Base-by-base conservation (phyloP, 2,797 vertebrate species). In the Scleropages formosus region DNA sequence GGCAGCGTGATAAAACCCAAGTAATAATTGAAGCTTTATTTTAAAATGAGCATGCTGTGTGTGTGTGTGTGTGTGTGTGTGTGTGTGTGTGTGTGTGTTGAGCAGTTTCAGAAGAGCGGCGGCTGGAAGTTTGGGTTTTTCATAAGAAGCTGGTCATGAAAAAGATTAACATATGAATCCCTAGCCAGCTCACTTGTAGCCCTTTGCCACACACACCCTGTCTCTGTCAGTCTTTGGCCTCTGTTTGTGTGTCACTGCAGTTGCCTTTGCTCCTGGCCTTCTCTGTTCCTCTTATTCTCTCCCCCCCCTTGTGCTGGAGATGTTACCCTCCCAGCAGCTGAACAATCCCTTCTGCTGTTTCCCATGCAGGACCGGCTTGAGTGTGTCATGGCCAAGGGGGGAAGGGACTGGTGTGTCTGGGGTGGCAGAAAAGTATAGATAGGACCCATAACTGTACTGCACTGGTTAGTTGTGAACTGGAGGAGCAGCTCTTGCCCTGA, bases 21-120 rank as follows among this genome's bases (percentile, higher is more conserved):
- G 26, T 53, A 70, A 70, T 70, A 70, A 70, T 53, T 49, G 26
- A 56, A 68, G 20, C 51, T 70, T 70, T 70, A 70, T 56, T 56
- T 70, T 70, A 22, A 18, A 70, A 68, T 70, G 68, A 56, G 26
- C 47, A 31, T 22, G 47, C n/a, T 56, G 27, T 31, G 75, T 78
- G 79, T 80, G 74, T 87, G 68, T 77, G 73, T 77, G 70, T 73
- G 62, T 76, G 66, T 61, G 15, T 61, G 66, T n/a, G 11, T n/a
- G 26, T 61, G 22, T n/a, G 16, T 49, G 49, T 66, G 53, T 67
- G 51, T 16, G 15, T 22, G 63, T 60, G 77, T 78, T 31, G 79
- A 70, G 31, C 31, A 39, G 47, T 39, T 44, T 39, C 39, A 39
- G 31, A n/a, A n/a, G n/a, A n/a, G n/a, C n/a, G n/a, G n/a, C n/a